These are phyloP conservation scores for Stylophora pistillata DNA, from an alignment of 64 coral and sea anemone species.

Conservation along the genomic window DNA sequence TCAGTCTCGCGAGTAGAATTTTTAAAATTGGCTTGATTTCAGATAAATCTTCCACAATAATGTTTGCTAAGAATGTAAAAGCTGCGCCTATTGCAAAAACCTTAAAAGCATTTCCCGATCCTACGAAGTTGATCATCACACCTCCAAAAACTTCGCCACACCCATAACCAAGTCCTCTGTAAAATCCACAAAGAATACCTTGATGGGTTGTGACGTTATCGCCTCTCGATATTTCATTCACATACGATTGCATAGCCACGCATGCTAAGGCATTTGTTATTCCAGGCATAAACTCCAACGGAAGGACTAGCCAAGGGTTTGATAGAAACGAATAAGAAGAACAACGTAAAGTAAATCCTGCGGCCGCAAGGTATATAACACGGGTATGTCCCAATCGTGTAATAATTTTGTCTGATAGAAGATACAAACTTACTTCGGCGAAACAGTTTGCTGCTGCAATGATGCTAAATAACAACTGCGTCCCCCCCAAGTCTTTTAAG, in stretches of 20 bases:
- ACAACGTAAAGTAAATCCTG: constrained; percentile 34
- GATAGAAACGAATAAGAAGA: constrained; percentile 15
- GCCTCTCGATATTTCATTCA: constrained; percentile 10
- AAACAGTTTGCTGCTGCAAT: constrained; percentile 43
- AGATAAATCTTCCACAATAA: background rate
- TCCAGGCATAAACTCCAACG: constrained; percentile 48
- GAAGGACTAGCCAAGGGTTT: constrained; percentile 51
- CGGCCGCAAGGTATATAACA: constrained; percentile 24
- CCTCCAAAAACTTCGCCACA: constrained; percentile 49
- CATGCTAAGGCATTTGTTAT: constrained; percentile 61
- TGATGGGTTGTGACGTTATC: constrained; percentile 28
- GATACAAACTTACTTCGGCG: constrained; percentile 50
- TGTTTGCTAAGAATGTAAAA: background rate
- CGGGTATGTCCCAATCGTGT: constrained; percentile 6
- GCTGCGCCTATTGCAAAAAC: constrained; percentile 5
- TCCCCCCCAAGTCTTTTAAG: constrained; percentile 53
- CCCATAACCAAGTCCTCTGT: constrained; percentile 55
- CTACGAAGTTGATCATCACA: constrained; percentile 31
- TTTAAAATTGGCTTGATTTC: background rate
- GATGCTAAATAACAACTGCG: constrained; percentile 38
- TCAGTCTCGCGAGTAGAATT: background rate
- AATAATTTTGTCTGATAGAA: constrained; percentile 28
- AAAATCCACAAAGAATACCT: constrained; percentile 42
- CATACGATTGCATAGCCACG: constrained; percentile 43
- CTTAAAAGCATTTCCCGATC: constrained; percentile 25